Conservation (phyloP, 2,113 vertebrate genomes). For the Aegotheles bennettii region DNA sequence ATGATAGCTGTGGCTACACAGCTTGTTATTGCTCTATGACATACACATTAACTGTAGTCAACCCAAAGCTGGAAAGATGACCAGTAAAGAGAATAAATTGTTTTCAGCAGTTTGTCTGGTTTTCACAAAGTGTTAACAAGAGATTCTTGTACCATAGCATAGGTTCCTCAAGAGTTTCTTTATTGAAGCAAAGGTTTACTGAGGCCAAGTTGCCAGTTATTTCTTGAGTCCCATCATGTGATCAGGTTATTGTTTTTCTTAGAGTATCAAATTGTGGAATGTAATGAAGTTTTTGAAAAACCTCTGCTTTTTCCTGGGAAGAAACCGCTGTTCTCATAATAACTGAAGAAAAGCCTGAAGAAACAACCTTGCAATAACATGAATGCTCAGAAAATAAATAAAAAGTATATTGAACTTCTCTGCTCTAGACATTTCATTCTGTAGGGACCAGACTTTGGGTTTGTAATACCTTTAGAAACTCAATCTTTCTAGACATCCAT, state of each 20-base stretch:
- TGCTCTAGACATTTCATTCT: neutral
- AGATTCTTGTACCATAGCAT: neutral
- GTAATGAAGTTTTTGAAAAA: neutral
- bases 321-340: neutral
- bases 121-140: neutral
- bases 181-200: neutral
- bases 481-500: neutral
- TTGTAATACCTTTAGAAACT: neutral
- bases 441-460: neutral
- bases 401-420: neutral
- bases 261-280: neutral
- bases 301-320: neutral
- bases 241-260: neutral
- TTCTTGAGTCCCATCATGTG: neutral
- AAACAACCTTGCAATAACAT: neutral
- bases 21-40: neutral
- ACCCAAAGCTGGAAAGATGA: neutral
- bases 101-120: neutral
- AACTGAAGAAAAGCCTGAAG: neutral
- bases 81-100: neutral
- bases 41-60: neutral
- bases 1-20: neutral
- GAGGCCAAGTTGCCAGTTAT: neutral
- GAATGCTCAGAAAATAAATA: neutral
- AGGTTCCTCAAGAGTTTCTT: neutral